phyloP scores from a whole-genome alignment of 2,113 vertebrate genomes.

The Mobula birostris region DNA sequence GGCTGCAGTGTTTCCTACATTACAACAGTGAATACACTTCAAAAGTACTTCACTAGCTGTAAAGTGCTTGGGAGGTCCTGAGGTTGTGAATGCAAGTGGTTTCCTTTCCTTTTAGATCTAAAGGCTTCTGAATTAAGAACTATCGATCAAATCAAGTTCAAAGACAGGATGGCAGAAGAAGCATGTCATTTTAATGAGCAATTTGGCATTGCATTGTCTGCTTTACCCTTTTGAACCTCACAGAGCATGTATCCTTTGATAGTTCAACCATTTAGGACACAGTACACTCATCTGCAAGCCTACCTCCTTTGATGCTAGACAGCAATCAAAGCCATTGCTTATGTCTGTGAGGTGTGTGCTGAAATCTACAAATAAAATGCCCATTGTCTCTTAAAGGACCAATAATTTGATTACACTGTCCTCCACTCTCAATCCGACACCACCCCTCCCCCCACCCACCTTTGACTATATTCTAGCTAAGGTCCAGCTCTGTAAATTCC shows the following conservation, averaged over 20 bases:
- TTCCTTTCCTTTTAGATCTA: background rate
- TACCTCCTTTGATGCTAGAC: background rate
- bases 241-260: constrained; percentile 5
- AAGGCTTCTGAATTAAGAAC: constrained; percentile 8
- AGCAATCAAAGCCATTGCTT: background rate
- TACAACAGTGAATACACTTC: background rate
- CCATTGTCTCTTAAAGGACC: background rate
- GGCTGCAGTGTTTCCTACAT: background rate
- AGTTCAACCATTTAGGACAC: constrained; percentile 3
- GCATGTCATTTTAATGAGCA: constrained; percentile 22
- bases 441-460: too few relatives aligned
- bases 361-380: constrained; percentile 21
- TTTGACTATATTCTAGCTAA: too few relatives aligned
- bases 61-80: background rate
- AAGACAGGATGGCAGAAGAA: background rate
- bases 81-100: background rate
- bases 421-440: too few relatives aligned
- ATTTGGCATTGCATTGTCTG: constrained; percentile 26
- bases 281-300: background rate
- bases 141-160: constrained; percentile 12
- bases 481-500: background rate
- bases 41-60: background rate
- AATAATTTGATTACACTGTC: background rate
- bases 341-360: background rate
- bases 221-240: constrained; percentile 21